Conservation (phyloP, 2,113 vertebrate genomes). For the Gymnogyps californianus region DNA sequence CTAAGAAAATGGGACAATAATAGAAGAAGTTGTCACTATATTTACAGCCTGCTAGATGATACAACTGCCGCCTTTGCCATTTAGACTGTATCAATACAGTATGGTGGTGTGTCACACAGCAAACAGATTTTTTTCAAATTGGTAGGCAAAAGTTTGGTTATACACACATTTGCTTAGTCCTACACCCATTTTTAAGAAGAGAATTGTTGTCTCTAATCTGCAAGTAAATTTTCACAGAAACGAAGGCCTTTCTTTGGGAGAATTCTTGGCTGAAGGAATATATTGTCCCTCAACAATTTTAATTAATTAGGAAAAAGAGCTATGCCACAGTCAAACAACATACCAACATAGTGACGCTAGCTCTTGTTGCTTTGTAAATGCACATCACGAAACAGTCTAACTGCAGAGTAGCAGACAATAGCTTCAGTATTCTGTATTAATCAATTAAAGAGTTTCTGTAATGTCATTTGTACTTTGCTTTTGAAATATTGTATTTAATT, state of each 20-base stretch:
- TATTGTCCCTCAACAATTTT: conserved; percentile 59
- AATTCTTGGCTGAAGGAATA: conserved; percentile 49
- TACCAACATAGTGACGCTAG: conserved; percentile 19
- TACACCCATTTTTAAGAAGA: not conserved
- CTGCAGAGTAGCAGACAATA: conserved; percentile 18
- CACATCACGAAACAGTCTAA: not conserved
- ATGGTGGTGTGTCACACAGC: not conserved
- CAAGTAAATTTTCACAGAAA: conserved; percentile 59
- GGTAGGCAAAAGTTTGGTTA: not conserved
- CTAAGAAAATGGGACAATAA: not conserved
- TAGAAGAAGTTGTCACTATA: not conserved
- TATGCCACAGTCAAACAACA: conserved; percentile 40
- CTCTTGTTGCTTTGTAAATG: conserved; percentile 48
- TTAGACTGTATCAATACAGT: not conserved
- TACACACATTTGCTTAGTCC: not conserved
- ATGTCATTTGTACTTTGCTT: conserved; percentile 40
- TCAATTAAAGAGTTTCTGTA: conserved; percentile 44
- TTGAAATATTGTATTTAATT: conserved; percentile 30
- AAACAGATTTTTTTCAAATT: not conserved
- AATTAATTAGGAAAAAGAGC: conserved; percentile 54
- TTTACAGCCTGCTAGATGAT: not conserved
- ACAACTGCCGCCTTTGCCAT: not conserved
- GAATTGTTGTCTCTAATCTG: not conserved
- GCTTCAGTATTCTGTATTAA: conserved; percentile 16
- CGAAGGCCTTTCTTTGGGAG: conserved; percentile 42